These are phyloP conservation scores for Phortica okadai DNA, from an alignment of 2,888 invertebrate species.

Conservation along the genomic window DNA sequence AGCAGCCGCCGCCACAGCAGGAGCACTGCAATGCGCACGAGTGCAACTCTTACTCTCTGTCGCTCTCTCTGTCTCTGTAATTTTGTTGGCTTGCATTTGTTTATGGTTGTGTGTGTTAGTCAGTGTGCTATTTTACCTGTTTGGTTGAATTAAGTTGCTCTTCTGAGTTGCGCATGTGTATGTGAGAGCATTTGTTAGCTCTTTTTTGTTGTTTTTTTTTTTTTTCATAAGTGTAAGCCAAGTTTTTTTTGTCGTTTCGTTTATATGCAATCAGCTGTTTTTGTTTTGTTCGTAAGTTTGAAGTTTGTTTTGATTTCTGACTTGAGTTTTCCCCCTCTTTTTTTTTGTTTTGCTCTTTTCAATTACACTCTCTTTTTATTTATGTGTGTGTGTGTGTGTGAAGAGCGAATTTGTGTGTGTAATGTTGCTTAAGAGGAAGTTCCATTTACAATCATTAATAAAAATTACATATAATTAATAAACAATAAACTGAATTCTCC, in stretches of 20 bases:
- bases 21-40: constrained; percentile 41
- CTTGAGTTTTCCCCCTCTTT: constrained; percentile 24
- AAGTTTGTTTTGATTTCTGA: constrained; percentile 36
- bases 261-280: constrained; percentile 59
- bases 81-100: background rate
- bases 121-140: background rate
- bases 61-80: background rate
- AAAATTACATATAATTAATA: too few species aligned
- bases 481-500: too few species aligned
- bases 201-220: background rate
- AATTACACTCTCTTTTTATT: constrained; percentile 44
- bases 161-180: constrained; percentile 39
- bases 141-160: constrained; percentile 16
- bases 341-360: background rate
- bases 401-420: too few species aligned
- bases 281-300: constrained; percentile 64
- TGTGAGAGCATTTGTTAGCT: constrained; percentile 18
- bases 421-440: too few species aligned
- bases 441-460: too few species aligned
- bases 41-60: constrained; percentile 11
- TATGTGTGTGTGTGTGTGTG: background rate
- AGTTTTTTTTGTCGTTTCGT: constrained; percentile 10
- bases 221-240: constrained; percentile 8
- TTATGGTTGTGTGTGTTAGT: background rate
- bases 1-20: constrained; percentile 41